phyloP scores from a whole-genome alignment of 2,113 vertebrate species.

The Aptenodytes patagonicus region DNA sequence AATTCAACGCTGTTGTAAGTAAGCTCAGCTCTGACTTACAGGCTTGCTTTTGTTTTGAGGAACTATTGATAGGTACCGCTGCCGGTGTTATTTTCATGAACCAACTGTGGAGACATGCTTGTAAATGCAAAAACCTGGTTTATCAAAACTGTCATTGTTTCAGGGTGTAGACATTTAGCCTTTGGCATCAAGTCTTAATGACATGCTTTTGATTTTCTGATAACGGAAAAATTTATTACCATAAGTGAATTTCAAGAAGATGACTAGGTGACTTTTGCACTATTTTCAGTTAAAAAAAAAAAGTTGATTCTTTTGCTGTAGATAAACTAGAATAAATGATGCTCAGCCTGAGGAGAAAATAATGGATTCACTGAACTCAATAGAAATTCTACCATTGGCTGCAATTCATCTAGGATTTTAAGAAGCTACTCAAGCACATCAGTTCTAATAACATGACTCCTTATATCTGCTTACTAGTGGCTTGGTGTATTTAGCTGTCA shows the following conservation, averaged over 20 bases:
- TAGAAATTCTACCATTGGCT: background rate
- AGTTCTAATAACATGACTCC: background rate
- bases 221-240: background rate
- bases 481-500: background rate
- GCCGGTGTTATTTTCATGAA: background rate
- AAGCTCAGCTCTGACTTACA: background rate
- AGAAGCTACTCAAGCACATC: background rate
- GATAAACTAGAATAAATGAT: background rate
- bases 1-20: background rate
- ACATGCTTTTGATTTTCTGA: background rate
- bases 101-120: background rate
- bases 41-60: background rate
- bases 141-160: background rate
- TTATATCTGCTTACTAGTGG: background rate
- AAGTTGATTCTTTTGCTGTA: background rate
- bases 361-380: fast-evolving
- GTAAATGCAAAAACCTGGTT: background rate
- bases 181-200: background rate
- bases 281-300: background rate
- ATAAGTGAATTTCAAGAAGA: background rate
- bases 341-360: background rate
- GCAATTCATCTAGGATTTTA: background rate
- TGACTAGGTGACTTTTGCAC: background rate
- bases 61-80: background rate
- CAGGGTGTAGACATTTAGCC: background rate